Conservation (phyloP, 2,888 invertebrate genomes). For the Dascillus cervinus region DNA sequence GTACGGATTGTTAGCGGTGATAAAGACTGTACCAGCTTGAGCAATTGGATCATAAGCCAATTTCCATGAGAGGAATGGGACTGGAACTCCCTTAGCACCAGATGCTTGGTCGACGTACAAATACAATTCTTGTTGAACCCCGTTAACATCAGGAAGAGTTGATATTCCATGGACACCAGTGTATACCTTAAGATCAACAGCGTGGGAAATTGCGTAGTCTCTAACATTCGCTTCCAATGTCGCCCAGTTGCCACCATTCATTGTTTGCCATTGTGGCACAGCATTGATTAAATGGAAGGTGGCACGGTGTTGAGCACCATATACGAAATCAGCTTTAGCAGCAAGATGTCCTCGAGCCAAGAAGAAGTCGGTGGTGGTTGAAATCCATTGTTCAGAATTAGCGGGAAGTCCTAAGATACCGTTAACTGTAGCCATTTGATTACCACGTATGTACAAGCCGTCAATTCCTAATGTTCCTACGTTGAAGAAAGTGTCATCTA, state of each 20-base stretch:
- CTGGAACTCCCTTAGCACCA: slow-evolving; percentile 41
- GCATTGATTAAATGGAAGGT: slow-evolving; percentile 59
- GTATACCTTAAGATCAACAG: slow-evolving; percentile 42
- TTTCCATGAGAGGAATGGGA: slow-evolving; percentile 52
- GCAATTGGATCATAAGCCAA: slow-evolving; percentile 48
- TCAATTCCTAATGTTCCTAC: slow-evolving; percentile 29
- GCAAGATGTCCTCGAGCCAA: slow-evolving; percentile 55
- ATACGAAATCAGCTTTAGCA: slow-evolving; percentile 57
- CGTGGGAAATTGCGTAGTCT: slow-evolving; percentile 36
- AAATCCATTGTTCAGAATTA: slow-evolving; percentile 41
- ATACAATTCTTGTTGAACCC: slow-evolving; percentile 25
- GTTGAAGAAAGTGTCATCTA: slow-evolving; percentile 46
- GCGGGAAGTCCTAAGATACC: slow-evolving; percentile 26
- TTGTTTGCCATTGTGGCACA: slow-evolving; percentile 60
- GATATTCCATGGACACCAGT: slow-evolving; percentile 54
- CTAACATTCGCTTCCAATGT: slow-evolving; percentile 44
- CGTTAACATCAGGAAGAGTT: slow-evolving; percentile 46
- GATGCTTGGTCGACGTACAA: slow-evolving; percentile 25
- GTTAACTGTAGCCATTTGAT: slow-evolving; percentile 31
- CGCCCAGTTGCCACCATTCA: slow-evolving; percentile 54
- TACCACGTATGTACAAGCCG: slow-evolving; percentile 28
- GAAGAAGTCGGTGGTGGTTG: slow-evolving; percentile 31
- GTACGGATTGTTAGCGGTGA: slow-evolving; percentile 57
- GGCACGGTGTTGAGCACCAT: slow-evolving; percentile 49
- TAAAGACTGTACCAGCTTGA: slow-evolving; percentile 49